Evolutionary conservation across 2,113 vertebrate genomes (phyloP).

Genomic region (Ahaetulla prasina): DNA sequence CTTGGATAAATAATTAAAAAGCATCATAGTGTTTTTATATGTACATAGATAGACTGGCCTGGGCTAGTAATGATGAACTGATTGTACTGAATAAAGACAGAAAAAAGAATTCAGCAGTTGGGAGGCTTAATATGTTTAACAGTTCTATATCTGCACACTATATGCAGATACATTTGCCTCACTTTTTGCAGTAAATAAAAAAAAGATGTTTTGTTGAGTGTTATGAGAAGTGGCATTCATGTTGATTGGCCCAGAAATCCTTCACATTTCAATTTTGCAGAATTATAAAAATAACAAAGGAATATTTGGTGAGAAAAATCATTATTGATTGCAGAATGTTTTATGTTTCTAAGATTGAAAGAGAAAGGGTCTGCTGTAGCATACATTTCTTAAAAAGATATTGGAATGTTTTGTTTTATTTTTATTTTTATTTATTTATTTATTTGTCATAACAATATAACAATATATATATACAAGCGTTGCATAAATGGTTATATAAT

Average conservation of each 20-base stretch:
- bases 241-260: background rate
- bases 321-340: background rate
- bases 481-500: too few relatives aligned
- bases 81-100: background rate
- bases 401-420: too few relatives aligned
- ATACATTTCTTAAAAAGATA: background rate
- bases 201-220: background rate
- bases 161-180: background rate
- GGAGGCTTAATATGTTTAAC: background rate
- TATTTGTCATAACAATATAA: too few relatives aligned
- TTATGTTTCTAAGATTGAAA: background rate
- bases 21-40: background rate
- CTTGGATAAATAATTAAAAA: background rate
- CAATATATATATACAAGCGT: too few relatives aligned
- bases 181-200: background rate
- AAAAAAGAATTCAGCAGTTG: background rate
- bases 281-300: background rate
- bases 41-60: background rate
- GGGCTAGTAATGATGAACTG: background rate
- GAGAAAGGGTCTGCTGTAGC: background rate
- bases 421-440: too few relatives aligned
- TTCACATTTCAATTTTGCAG: background rate
- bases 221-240: background rate
- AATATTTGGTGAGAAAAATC: background rate
- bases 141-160: background rate